Conservation (phyloP, 2,113 vertebrate genomes). For the Tachysurus fulvidraco region DNA sequence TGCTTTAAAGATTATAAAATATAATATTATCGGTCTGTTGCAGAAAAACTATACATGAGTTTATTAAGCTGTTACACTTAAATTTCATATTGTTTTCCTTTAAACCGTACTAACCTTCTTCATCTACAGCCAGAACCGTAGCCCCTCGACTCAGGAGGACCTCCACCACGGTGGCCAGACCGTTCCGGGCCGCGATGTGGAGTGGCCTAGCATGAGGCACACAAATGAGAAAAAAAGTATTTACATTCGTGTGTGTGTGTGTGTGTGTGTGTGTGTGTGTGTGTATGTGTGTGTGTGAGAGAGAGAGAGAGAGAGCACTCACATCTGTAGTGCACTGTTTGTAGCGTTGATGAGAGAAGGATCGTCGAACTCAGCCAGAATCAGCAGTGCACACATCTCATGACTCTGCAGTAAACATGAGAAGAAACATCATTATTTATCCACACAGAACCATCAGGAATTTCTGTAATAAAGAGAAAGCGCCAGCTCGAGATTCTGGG, state of each 20-base stretch:
- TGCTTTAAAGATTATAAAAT: no score
- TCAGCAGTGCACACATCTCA: conserved; percentile 97
- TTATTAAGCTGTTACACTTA: not conserved
- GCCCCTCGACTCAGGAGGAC: conserved; percentile 93
- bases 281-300: not conserved
- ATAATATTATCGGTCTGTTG: no score
- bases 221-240: not conserved
- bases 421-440: not conserved
- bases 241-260: no score
- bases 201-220: conserved; percentile 81
- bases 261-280: no score
- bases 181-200: conserved; percentile 94
- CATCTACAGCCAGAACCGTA: conserved; percentile 93
- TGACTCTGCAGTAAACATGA: conserved; percentile 78
- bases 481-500: not conserved
- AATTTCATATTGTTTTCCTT: not conserved
- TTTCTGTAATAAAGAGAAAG: not conserved
- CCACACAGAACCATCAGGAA: not conserved
- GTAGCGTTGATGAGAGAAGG: conserved; percentile 94
- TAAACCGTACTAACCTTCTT: conserved; percentile 79
- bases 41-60: no score
- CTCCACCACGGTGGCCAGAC: conserved; percentile 92
- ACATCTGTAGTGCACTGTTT: conserved; percentile 94
- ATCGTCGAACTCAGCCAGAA: conserved; percentile 91
- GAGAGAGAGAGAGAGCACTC: no score